A percentile compares a stretch with the other conserved stretches of the same genome.
These are phyloP conservation scores for Drosophila seguyi DNA, from an alignment of 1,140 invertebrate genomes.

Conservation along the genomic window DNA sequence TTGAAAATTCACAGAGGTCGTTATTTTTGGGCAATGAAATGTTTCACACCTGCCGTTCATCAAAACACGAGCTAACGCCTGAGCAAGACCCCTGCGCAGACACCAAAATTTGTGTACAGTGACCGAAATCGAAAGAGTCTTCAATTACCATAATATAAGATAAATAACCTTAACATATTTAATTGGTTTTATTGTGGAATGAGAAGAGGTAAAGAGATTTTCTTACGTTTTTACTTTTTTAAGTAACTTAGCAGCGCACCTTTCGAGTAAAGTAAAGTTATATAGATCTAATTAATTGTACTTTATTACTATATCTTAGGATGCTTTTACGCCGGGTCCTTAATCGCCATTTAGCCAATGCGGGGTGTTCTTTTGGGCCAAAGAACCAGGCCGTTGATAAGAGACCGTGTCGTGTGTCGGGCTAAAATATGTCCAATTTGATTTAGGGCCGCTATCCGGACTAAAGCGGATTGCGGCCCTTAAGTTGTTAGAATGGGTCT, in stretches of 20 bases:
- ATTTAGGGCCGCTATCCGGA: constrained; percentile 28
- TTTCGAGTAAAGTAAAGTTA: background rate
- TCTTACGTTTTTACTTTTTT: background rate
- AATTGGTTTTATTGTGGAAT: background rate
- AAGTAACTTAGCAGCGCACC: background rate
- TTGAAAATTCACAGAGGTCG: constrained; percentile 43
- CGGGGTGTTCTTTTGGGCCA: constrained; percentile 2
- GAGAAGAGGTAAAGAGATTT: background rate
- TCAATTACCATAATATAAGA: background rate
- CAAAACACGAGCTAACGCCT: constrained; percentile 29
- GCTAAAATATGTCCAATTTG: constrained; percentile 38
- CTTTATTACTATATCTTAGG: constrained; percentile 9
- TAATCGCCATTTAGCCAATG: constrained; percentile 11
- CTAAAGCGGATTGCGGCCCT: constrained; percentile 22
- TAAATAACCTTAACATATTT: background rate
- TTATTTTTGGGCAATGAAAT: constrained; percentile 58
- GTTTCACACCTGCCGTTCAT: constrained; percentile 53
- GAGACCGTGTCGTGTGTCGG: constrained; percentile 18
- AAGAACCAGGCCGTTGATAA: constrained; percentile 22
- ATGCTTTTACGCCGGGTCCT: background rate
- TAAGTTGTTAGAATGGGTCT: constrained; percentile 5
- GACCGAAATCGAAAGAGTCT: background rate
- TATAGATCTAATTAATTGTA: constrained; percentile 8
- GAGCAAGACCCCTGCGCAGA: background rate
- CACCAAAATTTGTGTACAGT: constrained; percentile 8